Evolutionary conservation across 2,888 invertebrate genomes (phyloP), one percentile per base, ranked within the genome.

Genomic region (Sericinus montela): DNA sequence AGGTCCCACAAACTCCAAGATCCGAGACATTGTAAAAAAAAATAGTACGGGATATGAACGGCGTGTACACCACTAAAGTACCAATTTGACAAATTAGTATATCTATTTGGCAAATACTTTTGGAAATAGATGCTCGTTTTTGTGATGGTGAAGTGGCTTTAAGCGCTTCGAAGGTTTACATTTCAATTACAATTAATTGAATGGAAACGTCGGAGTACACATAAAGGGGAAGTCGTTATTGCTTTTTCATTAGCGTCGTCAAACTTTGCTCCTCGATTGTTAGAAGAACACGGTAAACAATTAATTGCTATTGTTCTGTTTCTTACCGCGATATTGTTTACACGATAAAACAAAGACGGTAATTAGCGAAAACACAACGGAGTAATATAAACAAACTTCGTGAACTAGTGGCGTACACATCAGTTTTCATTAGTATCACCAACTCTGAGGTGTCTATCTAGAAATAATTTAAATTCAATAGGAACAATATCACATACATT

Each of bases 151-250:
- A 13, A 39, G 14, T 7, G 11, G 4, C 6, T 39, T 25, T 25
- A 5, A 28, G 9, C 8, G 25, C 39, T 9, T 1, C 39, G 13
- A 13, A 25, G 13, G 39, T 39, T 39, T 39, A 25, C 39, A 28
- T 28, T 39, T 39, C 25, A 39, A 25, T 39, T 28, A 25, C 39
- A 25, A 11, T 39, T 11, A 39, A 39, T 39, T 11, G 39, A 39
- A 39, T 39, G 39, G 13, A 39, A 39, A 39, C 25, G 25, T 23
- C 6, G 25, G 39, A 28, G 28, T 25, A 14, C 19, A 28, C 14
- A 28, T 39, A 7, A 35, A 35, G 13, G 39, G 25, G 39, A 39
- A 28, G 39, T 11, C 13, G 25, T 39, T 28, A 39, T 28, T 39
- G 39, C 28, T 23, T 25, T 39, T 39, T 39, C 39, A 28, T 39